These are phyloP conservation scores for Cottus gobio DNA, from an alignment of 2,113 vertebrate species.

Conservation along the genomic window DNA sequence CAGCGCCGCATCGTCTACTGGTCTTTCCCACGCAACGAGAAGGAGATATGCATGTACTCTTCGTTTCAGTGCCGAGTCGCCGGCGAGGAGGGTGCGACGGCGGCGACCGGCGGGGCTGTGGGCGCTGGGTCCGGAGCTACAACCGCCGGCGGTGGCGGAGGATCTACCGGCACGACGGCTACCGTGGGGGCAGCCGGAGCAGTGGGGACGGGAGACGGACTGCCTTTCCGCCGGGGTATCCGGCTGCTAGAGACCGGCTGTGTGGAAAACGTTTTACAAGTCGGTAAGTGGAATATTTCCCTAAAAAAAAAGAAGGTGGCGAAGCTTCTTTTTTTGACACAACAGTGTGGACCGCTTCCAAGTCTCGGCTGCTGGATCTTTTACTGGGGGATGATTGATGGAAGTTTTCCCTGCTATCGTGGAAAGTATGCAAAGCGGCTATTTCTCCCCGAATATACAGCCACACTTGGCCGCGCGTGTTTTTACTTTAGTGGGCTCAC, in stretches of 20 bases:
- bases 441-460: not conserved
- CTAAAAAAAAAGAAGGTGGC: not conserved
- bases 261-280: conserved; percentile 98
- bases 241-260: conserved; percentile 94
- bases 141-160: conserved; percentile 70
- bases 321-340: conserved; percentile 10
- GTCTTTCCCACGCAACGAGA: conserved; percentile 95
- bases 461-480: not conserved
- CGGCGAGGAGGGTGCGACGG: conserved; percentile 81
- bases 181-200: conserved; percentile 72
- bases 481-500: not conserved
- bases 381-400: conserved; percentile 63
- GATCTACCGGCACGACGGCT: conserved; percentile 72
- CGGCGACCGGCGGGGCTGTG: conserved; percentile 68
- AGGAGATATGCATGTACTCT: conserved; percentile 98
- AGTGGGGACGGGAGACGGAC: conserved; percentile 84
- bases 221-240: conserved; percentile 95
- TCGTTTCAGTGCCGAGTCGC: conserved; percentile 92
- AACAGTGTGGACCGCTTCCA: conserved; percentile 22
- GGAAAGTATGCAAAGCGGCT: conserved; percentile 70
- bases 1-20: conserved; percentile 97
- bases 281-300: conserved; percentile 88
- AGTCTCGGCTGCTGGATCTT: conserved; percentile 38
- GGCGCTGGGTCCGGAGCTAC: conserved; percentile 73
- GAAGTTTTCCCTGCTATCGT: conserved; percentile 69